Percentiles rank a stretch among this genome's conserved stretches.
Conservation (phyloP, 1,140 invertebrate genomes). For the Tetraneura akinire region DNA sequence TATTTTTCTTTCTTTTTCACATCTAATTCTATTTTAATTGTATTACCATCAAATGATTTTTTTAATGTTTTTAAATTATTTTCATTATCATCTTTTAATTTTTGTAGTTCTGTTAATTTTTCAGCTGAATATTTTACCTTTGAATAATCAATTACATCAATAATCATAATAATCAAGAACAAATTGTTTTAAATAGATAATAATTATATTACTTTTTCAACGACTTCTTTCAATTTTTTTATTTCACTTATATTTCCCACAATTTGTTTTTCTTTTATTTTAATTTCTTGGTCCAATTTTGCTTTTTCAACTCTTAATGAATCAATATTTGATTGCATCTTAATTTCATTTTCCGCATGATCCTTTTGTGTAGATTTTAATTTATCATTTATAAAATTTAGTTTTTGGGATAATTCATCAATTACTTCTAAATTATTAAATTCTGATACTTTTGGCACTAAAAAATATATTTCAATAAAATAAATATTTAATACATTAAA, state of each 20-base stretch:
- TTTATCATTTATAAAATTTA: conserved; percentile 48
- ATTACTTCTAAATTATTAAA: conserved; percentile 29
- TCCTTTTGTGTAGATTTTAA: conserved; percentile 52
- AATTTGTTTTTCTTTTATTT: conserved; percentile 59
- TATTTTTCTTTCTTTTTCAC: conserved; percentile 56
- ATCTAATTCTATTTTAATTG: conserved; percentile 62
- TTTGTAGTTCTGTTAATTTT: conserved; percentile 59
- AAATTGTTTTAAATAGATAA: conserved; percentile 35
- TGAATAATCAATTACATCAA: conserved; percentile 26
- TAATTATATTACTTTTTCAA: conserved; percentile 54
- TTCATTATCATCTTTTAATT: conserved; percentile 58
- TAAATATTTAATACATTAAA: background rate
- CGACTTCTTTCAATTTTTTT: conserved; percentile 56
- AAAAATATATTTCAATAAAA: background rate
- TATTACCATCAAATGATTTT: conserved; percentile 59
- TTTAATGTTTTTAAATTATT: conserved; percentile 58
- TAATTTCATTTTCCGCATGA: conserved; percentile 57
- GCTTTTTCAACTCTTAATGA: conserved; percentile 59
- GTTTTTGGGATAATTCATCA: conserved; percentile 23
- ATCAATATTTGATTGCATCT: conserved; percentile 61
- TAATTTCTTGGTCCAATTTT: conserved; percentile 60
- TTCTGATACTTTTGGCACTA: conserved; percentile 26
- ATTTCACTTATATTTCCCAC: conserved; percentile 59
- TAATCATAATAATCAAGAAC: conserved; percentile 41
- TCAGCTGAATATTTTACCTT: conserved; percentile 59